Evolutionary conservation across 2,113 vertebrate species (phyloP).

Genomic region (Columba janthina): DNA sequence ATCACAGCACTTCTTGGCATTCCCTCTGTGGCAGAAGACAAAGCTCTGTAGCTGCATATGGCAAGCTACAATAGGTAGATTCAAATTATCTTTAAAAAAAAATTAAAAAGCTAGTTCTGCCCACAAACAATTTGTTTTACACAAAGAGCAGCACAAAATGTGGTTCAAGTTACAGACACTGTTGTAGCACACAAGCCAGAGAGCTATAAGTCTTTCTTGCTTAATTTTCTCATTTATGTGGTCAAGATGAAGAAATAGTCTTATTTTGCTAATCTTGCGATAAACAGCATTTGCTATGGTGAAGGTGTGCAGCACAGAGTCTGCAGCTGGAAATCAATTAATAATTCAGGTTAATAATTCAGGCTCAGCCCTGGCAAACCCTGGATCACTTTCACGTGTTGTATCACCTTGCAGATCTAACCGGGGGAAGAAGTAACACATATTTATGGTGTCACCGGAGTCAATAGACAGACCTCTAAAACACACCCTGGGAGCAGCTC

Average conservation of each 20-base stretch:
- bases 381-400: neutral
- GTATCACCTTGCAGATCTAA: neutral
- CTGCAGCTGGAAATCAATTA: neutral
- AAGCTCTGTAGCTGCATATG: neutral
- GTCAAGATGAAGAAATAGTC: neutral
- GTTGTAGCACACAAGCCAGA: neutral
- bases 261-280: neutral
- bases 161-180: neutral
- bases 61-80: neutral
- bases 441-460: slow-evolving; percentile 31
- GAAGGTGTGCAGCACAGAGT: neutral
- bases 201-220: neutral
- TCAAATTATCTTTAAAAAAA: neutral
- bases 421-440: neutral
- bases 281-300: neutral
- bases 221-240: neutral
- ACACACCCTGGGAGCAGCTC: neutral
- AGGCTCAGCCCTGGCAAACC: neutral
- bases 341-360: neutral
- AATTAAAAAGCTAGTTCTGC: neutral
- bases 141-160: neutral
- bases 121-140: neutral
- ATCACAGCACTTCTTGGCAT: neutral
- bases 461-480: slow-evolving; percentile 49
- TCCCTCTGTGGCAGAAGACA: neutral